Conservation (phyloP, 1,140 invertebrate species). For the Aphelenchoides fujianensis region DNA sequence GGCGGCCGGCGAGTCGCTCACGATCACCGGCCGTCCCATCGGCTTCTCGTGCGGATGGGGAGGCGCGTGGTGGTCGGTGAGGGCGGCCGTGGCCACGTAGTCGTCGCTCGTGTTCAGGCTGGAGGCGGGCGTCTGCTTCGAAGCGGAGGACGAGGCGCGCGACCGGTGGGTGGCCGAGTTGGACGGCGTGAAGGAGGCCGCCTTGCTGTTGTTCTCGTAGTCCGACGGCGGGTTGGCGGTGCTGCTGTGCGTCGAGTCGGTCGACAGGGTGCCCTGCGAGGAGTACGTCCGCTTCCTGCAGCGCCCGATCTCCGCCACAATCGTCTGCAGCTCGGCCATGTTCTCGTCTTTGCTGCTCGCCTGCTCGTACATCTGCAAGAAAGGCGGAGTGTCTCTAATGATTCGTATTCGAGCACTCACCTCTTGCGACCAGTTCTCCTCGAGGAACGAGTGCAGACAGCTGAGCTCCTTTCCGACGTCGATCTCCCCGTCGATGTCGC, state of each 20-base stretch:
- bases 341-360: conserved; percentile 28
- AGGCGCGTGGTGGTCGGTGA: neutral
- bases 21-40: neutral
- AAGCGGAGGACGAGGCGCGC: neutral
- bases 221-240: conserved; percentile 50
- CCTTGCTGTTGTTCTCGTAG: conserved; percentile 56
- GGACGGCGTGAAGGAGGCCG: conserved; percentile 7
- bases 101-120: conserved; percentile 44
- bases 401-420: neutral
- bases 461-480: conserved; percentile 56
- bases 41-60: neutral
- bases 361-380: conserved; percentile 43
- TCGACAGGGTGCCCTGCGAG: conserved; percentile 9
- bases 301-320: conserved; percentile 16
- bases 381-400: too few relatives aligned
- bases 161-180: neutral
- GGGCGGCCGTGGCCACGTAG: conserved; percentile 37
- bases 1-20: neutral
- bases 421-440: conserved; percentile 50
- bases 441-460: conserved; percentile 54
- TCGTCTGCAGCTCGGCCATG: conserved; percentile 24
- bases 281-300: conserved; percentile 11
- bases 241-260: conserved; percentile 16
- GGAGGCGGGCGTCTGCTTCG: conserved; percentile 9
- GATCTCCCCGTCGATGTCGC: conserved; percentile 38